Conservation (phyloP, 2,113 vertebrate species). For the Nannospalax galili region DNA sequence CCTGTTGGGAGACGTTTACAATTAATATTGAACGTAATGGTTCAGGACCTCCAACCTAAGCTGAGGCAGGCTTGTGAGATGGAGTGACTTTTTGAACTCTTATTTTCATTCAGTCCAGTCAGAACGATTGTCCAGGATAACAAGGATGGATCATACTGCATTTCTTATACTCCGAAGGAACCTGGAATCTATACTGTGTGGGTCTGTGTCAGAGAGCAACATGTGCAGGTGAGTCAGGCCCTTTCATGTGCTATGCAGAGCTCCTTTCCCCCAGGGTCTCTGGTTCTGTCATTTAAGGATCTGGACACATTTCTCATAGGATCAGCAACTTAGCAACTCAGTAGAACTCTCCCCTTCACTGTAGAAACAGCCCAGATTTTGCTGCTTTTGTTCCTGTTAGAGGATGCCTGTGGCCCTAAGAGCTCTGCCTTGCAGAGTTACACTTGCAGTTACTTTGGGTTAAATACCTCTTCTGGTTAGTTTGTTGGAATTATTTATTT, state of each 20-base stretch:
- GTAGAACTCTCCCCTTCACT: not conserved
- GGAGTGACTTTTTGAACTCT: not conserved
- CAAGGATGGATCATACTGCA: constrained; percentile 89
- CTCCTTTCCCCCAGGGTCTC: not conserved
- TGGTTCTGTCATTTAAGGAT: not conserved
- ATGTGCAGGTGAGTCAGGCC: constrained; percentile 89
- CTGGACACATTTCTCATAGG: not conserved
- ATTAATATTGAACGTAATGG: not conserved
- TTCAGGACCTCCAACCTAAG: not conserved
- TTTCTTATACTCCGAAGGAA: constrained; percentile 91
- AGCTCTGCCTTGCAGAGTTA: not conserved
- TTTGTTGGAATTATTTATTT: not conserved
- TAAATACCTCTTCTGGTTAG: not conserved
- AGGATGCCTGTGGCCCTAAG: not conserved
- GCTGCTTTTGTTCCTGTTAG: not conserved
- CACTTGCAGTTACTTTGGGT: not conserved
- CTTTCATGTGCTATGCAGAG: rapidly evolving
- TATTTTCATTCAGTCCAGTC: constrained; percentile 81
- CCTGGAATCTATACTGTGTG: constrained; percentile 89
- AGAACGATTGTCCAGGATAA: constrained; percentile 89
- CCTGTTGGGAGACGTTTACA: not conserved
- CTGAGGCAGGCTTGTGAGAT: not conserved
- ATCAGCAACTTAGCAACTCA: not conserved
- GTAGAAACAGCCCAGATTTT: not conserved
- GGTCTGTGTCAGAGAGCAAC: constrained; percentile 90